These are phyloP conservation scores for Disparrhopalites patrizii DNA, from an alignment of 2,888 invertebrate species.

Conservation along the genomic window DNA sequence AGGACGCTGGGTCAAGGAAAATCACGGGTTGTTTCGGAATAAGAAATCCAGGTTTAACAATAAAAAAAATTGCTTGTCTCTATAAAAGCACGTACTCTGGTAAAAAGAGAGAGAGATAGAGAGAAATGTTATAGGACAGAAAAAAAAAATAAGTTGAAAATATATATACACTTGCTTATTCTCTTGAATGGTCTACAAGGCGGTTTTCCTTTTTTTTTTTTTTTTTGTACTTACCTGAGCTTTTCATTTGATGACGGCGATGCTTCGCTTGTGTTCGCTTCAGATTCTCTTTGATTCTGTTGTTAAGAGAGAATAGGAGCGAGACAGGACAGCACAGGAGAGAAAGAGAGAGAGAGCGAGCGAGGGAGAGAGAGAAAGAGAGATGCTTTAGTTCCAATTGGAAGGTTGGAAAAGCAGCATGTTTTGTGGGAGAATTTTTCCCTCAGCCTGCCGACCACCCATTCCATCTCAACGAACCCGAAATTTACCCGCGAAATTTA, in stretches of 20 bases:
- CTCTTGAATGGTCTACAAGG: background rate
- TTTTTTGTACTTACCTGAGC: conserved; percentile 7
- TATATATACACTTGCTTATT: background rate
- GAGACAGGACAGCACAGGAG: no score
- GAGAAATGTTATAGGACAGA: no score
- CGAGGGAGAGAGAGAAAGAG: no score
- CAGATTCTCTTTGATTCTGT: background rate
- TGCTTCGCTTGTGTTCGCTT: conserved; percentile 8
- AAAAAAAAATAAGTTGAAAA: conserved; percentile 1
- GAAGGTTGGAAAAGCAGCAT: conserved; percentile 1
- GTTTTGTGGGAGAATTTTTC: conserved; percentile 7
- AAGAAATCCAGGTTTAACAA: background rate
- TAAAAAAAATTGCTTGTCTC: background rate
- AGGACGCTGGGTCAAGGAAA: conserved; percentile 7
- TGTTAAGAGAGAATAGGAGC: no score
- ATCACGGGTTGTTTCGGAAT: no score
- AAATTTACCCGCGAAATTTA: conserved; percentile 8
- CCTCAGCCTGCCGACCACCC: conserved; percentile 6
- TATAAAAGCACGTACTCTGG: background rate
- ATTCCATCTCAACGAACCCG: conserved; percentile 7
- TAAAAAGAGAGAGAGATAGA: no score
- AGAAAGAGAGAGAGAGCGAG: no score
- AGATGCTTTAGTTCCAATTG: conserved; percentile 5
- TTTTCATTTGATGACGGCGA: conserved; percentile 7
- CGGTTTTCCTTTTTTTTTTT: no score